Base-by-base conservation (phyloP, 2,888 invertebrate species). In the Agrenia bidenticulata region DNA sequence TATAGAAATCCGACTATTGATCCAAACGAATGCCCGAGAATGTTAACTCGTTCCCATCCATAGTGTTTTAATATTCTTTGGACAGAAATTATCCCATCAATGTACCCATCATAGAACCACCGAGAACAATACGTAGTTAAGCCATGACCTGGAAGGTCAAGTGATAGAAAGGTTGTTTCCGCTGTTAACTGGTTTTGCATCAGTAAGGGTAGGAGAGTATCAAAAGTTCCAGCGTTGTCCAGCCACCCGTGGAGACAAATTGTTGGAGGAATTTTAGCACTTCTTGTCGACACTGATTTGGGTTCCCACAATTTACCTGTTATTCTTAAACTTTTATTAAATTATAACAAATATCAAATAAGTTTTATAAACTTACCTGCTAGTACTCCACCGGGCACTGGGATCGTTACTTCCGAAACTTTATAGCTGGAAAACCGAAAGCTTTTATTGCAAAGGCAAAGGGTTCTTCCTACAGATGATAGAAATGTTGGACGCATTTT, bases 121-220 rank as follows among this genome's bases (percentile, higher is more conserved):
- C 62, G 53, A 13, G 67, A 58, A 19, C 67, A 66, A 45, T 73
- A 69, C 0, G 72, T 69, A 0, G 74, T 67, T 1, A 61, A 53
- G 0, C 76, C 76, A 61, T 74, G 74, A n/a, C 76, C 75, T 24
- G 73, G 73, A 24, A 70, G 57, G 59, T 75, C 75, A 17, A 74
- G n/a, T 15, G 73, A 69, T 37, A 72, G 67, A 32, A 61, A 69
- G n/a, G 39, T 69, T 41, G 63, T 57, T n/a, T 63, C 50, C 0
- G 64, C 58, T 9, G 45, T 55, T 2, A 17, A 2, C 5, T 5
- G 37, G 39, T 55, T n/a, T 24, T 37, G 64, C 61, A 73, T 73
- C 26, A 75, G 61, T 9, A 64, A 11, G 0, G 69, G 65, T 0
- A 76, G 11, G 21, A 74, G 42, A 13, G 67, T 67, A 58, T 74